These are phyloP conservation scores for Melanocharis versteri DNA, from an alignment of 2,113 vertebrate genomes.

Conservation along the genomic window DNA sequence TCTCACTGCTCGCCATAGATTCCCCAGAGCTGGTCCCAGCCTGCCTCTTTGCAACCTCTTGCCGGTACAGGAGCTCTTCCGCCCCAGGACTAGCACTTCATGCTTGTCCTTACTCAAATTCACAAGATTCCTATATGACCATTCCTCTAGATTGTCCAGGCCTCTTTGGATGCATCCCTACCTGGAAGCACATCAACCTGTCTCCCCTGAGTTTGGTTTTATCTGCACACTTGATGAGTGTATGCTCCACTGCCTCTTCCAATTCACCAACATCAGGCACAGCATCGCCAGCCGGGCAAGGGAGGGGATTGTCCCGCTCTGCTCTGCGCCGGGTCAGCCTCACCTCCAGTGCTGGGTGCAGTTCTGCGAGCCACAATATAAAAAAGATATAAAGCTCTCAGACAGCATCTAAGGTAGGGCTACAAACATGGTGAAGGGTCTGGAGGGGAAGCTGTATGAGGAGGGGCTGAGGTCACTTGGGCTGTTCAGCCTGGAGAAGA, in stretches of 20 bases:
- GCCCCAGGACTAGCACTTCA: not conserved
- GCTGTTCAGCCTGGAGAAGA: not conserved
- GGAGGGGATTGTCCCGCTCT: not conserved
- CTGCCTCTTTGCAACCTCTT: not conserved
- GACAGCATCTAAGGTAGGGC: not conserved
- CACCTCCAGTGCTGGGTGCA: accelerated
- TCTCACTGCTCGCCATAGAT: accelerated
- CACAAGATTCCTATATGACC: not conserved
- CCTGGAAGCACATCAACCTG: not conserved
- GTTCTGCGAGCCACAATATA: not conserved
- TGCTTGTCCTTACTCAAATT: not conserved
- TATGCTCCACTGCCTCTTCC: not conserved
- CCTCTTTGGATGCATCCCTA: not conserved
- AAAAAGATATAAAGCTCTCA: not conserved
- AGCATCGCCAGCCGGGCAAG: accelerated
- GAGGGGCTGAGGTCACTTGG: not conserved
- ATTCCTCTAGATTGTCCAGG: not conserved
- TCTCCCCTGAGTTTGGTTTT: not conserved
- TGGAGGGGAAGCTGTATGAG: accelerated
- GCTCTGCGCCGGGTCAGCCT: not conserved
- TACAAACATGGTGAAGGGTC: accelerated
- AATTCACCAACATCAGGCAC: not conserved
- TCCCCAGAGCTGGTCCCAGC: not conserved
- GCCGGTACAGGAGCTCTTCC: not conserved
- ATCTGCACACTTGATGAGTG: accelerated